Evolutionary conservation across 2,797 vertebrate genomes (phyloP), one percentile per base, ranked within the genome.

Genomic region (Chaetophractus vellerosus): DNA sequence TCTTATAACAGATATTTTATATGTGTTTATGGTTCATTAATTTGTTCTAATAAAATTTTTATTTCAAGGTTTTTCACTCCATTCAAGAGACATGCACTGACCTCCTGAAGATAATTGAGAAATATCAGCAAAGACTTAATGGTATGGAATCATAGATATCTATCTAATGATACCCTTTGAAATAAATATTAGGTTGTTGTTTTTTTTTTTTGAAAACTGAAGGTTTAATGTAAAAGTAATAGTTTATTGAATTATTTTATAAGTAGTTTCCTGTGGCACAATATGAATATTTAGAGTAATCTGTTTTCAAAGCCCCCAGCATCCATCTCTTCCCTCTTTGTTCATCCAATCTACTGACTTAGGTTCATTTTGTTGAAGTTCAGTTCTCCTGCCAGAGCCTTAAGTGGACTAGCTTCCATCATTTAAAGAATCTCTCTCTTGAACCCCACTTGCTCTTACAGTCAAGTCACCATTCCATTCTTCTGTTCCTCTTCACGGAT

Each of bases 61-160:
- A 94, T 97, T 97, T 94, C 41, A 98, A 99, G 99, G 99, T 98
- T 91, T 99, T 99, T 98, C 98, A 98, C 94, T 99, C 98, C 2
- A 98, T 99, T 95, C 98, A 99, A 98, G 96, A 91, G 78, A 99
- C 99, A 1, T 99, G 99, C 97, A 99, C 98, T 6, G 98, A 98
- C 98, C 98, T 98, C 96, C 98, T 99, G 98, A 99, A 99, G 98
- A 98, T 99, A 95, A 98, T 99, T 6, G 99, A 99, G 98, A 99
- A 98, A 97, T 99, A 99, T 97, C 98, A 99, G 98, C 98, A 98
- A 80, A 98, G 98, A 97, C 99, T 99, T 93, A 98, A 98, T 97
- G 97, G 99, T 99, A 98, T 99, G 98, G 98, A 83, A 69, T 19
- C 21, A 96, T 52, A 96, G 59, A 85, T 72, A 12, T 52, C 69